These are phyloP conservation scores for Sebastes vulpes DNA, from an alignment of 2,797 vertebrate genomes.

Conservation along the genomic window DNA sequence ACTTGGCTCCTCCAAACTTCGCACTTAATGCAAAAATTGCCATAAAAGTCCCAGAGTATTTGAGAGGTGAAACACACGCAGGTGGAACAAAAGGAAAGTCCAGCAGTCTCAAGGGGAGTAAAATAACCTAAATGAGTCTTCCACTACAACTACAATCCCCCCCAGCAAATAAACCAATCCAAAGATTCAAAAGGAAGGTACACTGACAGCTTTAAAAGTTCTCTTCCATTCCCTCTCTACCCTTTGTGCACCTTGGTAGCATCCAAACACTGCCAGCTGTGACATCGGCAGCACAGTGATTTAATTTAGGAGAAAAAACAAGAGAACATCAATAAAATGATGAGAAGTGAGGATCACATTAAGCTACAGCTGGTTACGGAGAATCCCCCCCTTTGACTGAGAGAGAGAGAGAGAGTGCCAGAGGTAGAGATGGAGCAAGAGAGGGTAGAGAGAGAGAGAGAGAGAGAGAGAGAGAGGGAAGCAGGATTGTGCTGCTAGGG, in stretches of 20 bases:
- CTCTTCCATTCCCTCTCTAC: slow-evolving; percentile 2
- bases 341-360: slow-evolving; percentile 50
- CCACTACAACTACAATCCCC: slow-evolving; percentile 11
- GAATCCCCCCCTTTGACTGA: slow-evolving; percentile 62
- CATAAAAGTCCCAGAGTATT: slow-evolving; percentile 54
- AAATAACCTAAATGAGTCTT: slow-evolving; percentile 37
- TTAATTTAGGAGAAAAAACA: background rate
- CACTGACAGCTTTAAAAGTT: slow-evolving; percentile 65
- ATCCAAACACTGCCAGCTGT: slow-evolving; percentile 41
- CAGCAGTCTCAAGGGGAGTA: slow-evolving; percentile 2
- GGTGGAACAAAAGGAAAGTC: slow-evolving; percentile 19
- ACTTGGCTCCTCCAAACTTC: slow-evolving; percentile 61
- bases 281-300: slow-evolving; percentile 15
- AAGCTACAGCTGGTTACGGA: slow-evolving; percentile 68
- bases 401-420: background rate
- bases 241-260: slow-evolving; percentile 38
- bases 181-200: slow-evolving; percentile 29
- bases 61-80: slow-evolving; percentile 24
- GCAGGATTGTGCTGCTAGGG: slow-evolving; percentile 2
- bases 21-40: slow-evolving; percentile 55
- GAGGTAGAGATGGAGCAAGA: background rate
- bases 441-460: background rate
- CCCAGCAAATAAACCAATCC: slow-evolving; percentile 15
- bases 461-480: slow-evolving; percentile 1
- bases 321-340: slow-evolving; percentile 37